A percentile compares a stretch with the other conserved stretches of the same genome.
These are phyloP conservation scores for Odontocolon sp. DNA, from an alignment of 2,888 invertebrate species.

Conservation along the genomic window DNA sequence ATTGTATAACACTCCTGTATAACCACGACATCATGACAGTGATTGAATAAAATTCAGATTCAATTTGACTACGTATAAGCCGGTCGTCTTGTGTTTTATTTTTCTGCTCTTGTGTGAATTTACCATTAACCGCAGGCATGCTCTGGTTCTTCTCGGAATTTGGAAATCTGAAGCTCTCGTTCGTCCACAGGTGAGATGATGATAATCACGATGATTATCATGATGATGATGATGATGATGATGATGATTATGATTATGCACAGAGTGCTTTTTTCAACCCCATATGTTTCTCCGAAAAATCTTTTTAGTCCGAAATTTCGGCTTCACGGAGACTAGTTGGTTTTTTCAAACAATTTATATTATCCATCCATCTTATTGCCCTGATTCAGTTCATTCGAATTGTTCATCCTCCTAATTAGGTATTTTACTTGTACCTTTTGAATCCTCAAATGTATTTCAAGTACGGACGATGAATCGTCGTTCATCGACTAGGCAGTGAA, in stretches of 20 bases:
- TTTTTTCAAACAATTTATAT: not conserved
- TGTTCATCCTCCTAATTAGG: slow-evolving; percentile 3
- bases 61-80: slow-evolving; percentile 75
- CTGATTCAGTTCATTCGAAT: slow-evolving; percentile 5
- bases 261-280: not conserved
- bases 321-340: not conserved
- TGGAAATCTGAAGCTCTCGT: slow-evolving; percentile 56
- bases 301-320: not conserved
- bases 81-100: slow-evolving; percentile 76
- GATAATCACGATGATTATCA: too few relatives aligned
- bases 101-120: slow-evolving; percentile 66
- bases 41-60: slow-evolving; percentile 79
- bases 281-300: not conserved
- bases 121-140: slow-evolving; percentile 62
- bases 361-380: not conserved
- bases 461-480: slow-evolving; percentile 24
- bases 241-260: too few relatives aligned
- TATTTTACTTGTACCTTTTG: not conserved
- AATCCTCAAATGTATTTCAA: slow-evolving; percentile 16
- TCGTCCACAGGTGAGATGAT: slow-evolving; percentile 54
- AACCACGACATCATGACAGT: slow-evolving; percentile 76
- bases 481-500: slow-evolving; percentile 37
- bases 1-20: slow-evolving; percentile 78
- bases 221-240: too few relatives aligned
- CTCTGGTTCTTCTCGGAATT: slow-evolving; percentile 60